Base-by-base conservation (phyloP, 30 jellyfish, hydroid and myxozoan genomes). In the Pelagia noctiluca region DNA sequence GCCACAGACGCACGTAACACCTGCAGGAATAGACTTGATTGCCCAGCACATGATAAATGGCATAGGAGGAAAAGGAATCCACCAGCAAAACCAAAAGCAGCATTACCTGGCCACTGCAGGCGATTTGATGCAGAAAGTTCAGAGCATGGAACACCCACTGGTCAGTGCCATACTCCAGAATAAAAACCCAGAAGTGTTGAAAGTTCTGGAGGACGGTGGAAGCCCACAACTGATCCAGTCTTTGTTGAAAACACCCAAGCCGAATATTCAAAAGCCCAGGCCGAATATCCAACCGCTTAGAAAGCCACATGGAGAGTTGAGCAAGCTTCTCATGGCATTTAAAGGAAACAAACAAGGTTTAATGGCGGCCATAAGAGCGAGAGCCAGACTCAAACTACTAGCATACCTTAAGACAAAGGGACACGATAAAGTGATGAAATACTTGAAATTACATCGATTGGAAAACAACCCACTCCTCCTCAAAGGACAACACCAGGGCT, bases 131-230 rank as follows among this genome's bases (percentile, higher is more conserved):
- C 49, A 61, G 28, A 68, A 82, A 38, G 71, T 82, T 3, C 64
- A 68, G 13, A 37, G 46, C 13, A 54, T 82, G 77, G 92, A 82
- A 32, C 69, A 57, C 26, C 92, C 92, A 0, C 48, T 82, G 8
- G 62, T 82, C 34, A 68, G 80, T 0, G 85, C 86, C 3, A 65
- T 82, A 12, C 69, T 69, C 49, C 74, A 53, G 75, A 82, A 82
- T 68, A 82, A 82, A 50, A 82, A 82, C 82, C 92, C 92, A 2
- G 82, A 26, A 0, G 60, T 82, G 50, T 46, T 82, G 62, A 68
- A 70, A 22, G 80, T 66, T 0, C 60, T 82, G 23, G 74, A 82
- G 36, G 86, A 82, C 23, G 74, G 92, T 35, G 92, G 86, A 28
- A 82, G 71, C 75, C 92, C 92, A 2, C 78, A 82, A 47, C 70